phyloP scores from a whole-genome alignment of 2,888 invertebrate genomes.

The Megalurothrips usitatus region DNA sequence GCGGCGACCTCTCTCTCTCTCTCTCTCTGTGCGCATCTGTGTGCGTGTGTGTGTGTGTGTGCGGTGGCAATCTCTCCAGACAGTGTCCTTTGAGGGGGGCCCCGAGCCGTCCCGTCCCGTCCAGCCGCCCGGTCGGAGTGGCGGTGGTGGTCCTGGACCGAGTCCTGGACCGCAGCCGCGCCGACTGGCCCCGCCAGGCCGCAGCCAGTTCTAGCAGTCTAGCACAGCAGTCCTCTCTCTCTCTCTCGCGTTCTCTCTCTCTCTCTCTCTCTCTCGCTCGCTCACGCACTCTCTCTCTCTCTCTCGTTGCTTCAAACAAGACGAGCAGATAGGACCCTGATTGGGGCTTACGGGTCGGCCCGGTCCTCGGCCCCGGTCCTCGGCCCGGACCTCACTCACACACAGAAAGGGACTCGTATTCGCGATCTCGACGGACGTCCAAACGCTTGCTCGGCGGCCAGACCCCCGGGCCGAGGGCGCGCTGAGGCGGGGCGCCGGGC shows the following conservation, averaged over 20 bases:
- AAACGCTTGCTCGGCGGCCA: too few species aligned
- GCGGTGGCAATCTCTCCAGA: constrained; percentile 16
- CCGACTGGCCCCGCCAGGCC: neutral
- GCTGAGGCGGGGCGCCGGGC: too few species aligned
- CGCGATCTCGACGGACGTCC: neutral
- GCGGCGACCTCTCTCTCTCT: neutral
- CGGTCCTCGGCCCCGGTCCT: neutral
- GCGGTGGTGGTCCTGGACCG: constrained; percentile 7
- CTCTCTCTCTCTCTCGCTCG: too few species aligned
- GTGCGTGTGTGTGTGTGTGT: neutral
- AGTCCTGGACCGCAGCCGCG: constrained; percentile 2
- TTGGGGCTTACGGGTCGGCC: constrained; percentile 14
- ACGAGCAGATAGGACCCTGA: constrained; percentile 25
- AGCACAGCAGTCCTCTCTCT: neutral
- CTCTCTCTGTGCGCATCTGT: neutral
- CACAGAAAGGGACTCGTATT: neutral
- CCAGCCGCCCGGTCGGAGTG: neutral
- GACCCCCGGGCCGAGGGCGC: too few species aligned
- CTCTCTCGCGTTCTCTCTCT: neutral
- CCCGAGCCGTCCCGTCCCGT: neutral
- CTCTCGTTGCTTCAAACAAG: constrained; percentile 9
- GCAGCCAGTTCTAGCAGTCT: neutral
- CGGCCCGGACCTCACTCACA: neutral
- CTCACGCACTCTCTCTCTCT: neutral
- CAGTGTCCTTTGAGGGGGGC: constrained; percentile 18